Base-by-base conservation (phyloP, 2,888 invertebrate genomes). In the Ophion obscuratus region DNA sequence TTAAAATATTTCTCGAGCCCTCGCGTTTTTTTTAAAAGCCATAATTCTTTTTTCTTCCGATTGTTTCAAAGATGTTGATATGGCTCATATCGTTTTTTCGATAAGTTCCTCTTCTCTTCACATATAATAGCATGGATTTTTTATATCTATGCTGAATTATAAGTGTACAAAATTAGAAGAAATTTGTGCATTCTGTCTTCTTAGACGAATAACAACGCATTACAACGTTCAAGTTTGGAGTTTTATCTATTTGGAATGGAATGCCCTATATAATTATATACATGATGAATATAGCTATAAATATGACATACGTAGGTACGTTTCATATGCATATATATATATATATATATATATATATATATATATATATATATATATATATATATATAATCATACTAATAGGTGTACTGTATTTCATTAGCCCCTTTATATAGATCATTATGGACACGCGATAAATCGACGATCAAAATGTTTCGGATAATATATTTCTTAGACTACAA, bases 361-460 rank as follows among this genome's bases (percentile, higher is more conserved):
- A 11, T n/a, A 2, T 66, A 17, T 68, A 44, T 24, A 24, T 61
- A 61, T 24, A 24, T 61, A 61, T 61, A 11, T 61, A 11, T 61
- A 11, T 61, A 61, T 61, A 61, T 61, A 24, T 61, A 61, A 24
- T 24, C 20, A 61, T 24, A 61, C 24, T 24, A 14, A 70, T 70
- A 17, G 14, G 11, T 47, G 27, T 27, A 27, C 44, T 75, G 74
- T 67, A 61, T 66, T 53, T 61, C 67, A 74, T 77, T 73, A 62
- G 27, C 62, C 44, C 62, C 74, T 76, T 66, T 66, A 77, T 74
- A 44, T 62, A 75, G 71, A 81, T 77, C 64, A 71, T 75, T 59
- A 64, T 80, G 70, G 53, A 80, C 74, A 84, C 80, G 64, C 70
- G 80, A 71, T 78, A 68, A 73, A 70, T 71, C 73, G 77, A 77